Conservation (phyloP, 2,797 vertebrate species). For the Selene dorsalis region DNA sequence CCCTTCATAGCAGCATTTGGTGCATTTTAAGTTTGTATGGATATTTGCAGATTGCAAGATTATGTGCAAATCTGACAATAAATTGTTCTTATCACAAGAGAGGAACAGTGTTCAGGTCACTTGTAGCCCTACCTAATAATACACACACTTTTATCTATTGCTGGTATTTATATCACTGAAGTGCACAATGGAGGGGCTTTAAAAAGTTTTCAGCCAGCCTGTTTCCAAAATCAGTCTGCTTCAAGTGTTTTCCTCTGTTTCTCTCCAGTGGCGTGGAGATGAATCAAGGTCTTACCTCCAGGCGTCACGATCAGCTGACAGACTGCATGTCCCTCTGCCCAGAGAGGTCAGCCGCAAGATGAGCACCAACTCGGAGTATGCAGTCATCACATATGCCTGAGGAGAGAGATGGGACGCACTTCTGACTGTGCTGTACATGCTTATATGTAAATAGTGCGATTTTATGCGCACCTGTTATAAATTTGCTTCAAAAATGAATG, state of each 20-base stretch:
- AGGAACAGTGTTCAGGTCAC: too few species aligned
- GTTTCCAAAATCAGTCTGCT: not conserved
- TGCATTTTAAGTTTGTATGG: too few species aligned
- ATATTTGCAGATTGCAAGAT: too few species aligned
- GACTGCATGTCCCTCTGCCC: slow-evolving; percentile 80
- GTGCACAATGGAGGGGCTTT: not conserved
- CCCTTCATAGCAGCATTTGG: not conserved
- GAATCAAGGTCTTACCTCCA: slow-evolving; percentile 72
- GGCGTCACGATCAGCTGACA: slow-evolving; percentile 82
- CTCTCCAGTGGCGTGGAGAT: slow-evolving; percentile 76
- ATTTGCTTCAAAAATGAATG: not conserved
- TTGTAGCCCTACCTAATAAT: too few species aligned
- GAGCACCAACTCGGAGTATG: slow-evolving; percentile 87
- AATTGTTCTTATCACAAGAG: too few species aligned
- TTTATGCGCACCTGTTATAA: not conserved
- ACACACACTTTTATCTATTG: not conserved
- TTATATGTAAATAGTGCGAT: not conserved
- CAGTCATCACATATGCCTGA: slow-evolving; percentile 84
- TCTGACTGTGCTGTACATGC: not conserved
- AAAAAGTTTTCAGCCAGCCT: not conserved
- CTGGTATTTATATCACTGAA: too few species aligned
- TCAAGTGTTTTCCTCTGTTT: slow-evolving; percentile 22
- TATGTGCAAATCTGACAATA: too few species aligned
- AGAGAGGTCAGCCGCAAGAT: slow-evolving; percentile 85
- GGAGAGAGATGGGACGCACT: not conserved